phyloP scores from a whole-genome alignment of 2,113 vertebrate species.

The Zootoca vivipara region DNA sequence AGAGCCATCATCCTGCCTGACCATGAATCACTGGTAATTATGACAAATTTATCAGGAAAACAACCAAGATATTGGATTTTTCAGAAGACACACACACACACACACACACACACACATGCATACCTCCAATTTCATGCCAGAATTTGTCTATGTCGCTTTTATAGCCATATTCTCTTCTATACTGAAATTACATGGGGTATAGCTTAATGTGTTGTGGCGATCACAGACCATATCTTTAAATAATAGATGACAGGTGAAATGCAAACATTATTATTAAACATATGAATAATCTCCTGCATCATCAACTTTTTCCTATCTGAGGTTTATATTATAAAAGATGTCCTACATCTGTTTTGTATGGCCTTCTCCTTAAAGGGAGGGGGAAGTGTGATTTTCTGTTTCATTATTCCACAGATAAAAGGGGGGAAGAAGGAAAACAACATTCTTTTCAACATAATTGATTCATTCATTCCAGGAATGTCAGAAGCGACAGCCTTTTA shows the following conservation, averaged over 20 bases:
- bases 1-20: neutral
- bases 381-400: neutral
- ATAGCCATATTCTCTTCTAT: neutral
- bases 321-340: neutral
- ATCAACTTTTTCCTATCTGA: neutral
- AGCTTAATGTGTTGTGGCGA: neutral
- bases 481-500: constrained; percentile 6
- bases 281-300: constrained; percentile 2
- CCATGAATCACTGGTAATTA: constrained; percentile 12
- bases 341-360: neutral
- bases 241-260: fast-evolving
- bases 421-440: neutral
- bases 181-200: neutral
- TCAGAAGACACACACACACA: neutral
- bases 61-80: neutral
- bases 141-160: constrained; percentile 22
- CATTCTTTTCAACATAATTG: constrained; percentile 33
- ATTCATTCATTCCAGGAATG: constrained; percentile 29
- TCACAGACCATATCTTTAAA: constrained; percentile 17
- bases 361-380: neutral
- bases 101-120: neutral
- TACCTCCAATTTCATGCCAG: neutral
- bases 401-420: constrained; percentile 28
- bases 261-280: neutral
- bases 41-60: constrained; percentile 24